These are phyloP conservation scores for Orussus abietinus DNA, from an alignment of 1,140 invertebrate species.

Conservation along the genomic window DNA sequence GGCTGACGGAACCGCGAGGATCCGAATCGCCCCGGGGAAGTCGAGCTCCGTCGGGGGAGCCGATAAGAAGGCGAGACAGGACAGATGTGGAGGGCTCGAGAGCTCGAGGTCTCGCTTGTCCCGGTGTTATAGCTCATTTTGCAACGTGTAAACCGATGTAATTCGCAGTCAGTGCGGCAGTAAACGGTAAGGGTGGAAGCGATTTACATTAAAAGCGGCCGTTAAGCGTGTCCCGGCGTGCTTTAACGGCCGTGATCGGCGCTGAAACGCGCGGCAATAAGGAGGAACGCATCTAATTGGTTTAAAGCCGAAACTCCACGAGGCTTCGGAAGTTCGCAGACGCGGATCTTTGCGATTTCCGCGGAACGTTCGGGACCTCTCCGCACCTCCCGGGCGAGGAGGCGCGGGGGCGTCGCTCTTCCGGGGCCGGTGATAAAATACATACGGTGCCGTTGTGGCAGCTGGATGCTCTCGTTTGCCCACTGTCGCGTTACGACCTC, in stretches of 20 bases:
- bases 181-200: conserved; percentile 2
- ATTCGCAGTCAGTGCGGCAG: neutral
- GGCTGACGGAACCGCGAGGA: no score
- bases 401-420: no score
- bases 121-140: conserved; percentile 5
- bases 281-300: conserved; percentile 20
- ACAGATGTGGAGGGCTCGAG: no score
- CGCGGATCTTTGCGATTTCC: no score
- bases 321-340: no score
- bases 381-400: no score
- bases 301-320: no score
- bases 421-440: neutral
- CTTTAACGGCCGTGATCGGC: conserved; percentile 12
- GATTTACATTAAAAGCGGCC: conserved; percentile 2
- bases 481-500: conserved; percentile 1
- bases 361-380: no score
- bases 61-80: no score
- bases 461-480: neutral
- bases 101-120: no score
- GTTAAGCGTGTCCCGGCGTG: neutral
- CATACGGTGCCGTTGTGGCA: neutral
- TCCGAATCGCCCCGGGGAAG: no score
- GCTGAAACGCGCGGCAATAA: conserved; percentile 21
- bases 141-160: conserved; percentile 2
- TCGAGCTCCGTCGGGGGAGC: no score